Conservation (phyloP, 2,797 vertebrate species). For the Merluccius polli region DNA sequence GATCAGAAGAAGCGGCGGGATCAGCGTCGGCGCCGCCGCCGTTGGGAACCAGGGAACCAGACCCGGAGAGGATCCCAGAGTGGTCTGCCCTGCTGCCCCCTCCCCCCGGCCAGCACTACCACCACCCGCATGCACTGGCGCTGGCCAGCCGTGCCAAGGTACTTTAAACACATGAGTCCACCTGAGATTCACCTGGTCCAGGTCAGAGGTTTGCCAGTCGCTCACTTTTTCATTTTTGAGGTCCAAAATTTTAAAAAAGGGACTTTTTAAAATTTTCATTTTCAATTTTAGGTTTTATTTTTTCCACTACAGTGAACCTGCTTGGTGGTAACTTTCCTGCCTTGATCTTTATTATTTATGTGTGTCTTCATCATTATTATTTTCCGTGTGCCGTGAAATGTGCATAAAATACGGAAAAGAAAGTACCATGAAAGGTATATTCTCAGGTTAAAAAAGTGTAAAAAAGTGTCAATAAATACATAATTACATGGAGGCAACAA, state of each 20-base stretch:
- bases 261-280: too few relatives aligned
- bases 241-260: not conserved
- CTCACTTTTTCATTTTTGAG: too few relatives aligned
- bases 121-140: conserved; percentile 38
- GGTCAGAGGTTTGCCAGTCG: too few relatives aligned
- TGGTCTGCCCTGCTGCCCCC: conserved; percentile 59
- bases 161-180: not conserved
- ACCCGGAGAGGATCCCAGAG: conserved; percentile 19
- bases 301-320: too few relatives aligned
- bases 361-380: too few relatives aligned
- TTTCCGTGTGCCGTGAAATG: too few relatives aligned
- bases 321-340: too few relatives aligned
- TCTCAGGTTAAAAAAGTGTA: not conserved
- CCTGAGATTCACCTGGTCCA: too few relatives aligned
- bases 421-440: not conserved
- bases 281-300: too few relatives aligned
- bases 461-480: too few relatives aligned
- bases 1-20: conserved; percentile 15
- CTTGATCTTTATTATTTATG: too few relatives aligned
- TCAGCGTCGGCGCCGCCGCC: conserved; percentile 9
- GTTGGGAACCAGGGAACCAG: not conserved
- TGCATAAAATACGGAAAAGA: too few relatives aligned
- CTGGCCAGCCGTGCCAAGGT: conserved; percentile 67
- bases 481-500: not conserved
- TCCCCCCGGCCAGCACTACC: conserved; percentile 44